Base-by-base conservation (phyloP, 2,888 invertebrate species). In the Azorinus chamasolen region DNA sequence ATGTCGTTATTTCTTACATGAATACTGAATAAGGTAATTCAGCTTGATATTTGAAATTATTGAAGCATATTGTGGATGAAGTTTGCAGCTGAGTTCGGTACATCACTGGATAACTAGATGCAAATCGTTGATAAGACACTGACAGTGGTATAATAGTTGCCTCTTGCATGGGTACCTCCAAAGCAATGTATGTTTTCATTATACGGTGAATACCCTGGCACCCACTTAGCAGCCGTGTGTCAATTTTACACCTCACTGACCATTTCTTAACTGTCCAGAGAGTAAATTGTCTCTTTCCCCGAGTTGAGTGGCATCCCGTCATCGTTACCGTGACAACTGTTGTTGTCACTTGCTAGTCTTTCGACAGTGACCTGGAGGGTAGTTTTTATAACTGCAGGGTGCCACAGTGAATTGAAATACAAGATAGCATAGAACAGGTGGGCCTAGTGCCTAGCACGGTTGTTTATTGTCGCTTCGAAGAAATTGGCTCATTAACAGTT, bases 221-320 rank as follows among this genome's bases (percentile, higher is more conserved):
- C 48, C 61, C 45, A 65, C 64, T 66, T 71, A 58, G 57, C 51
- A 54, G 25, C 62, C 51, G 25, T 61, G 66, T 76, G 76, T 71
- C 71, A 70, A 61, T 71, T 76, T 76, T 66, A 62, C 76, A 66
- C 76, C 55, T 63, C 71, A 48, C 43, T 57, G 48, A 51, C 43
- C 37, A 43, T 22, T 50, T 66, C 54, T 39, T 51, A 45, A 51
- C n/a, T 41, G 37, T 25, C 37, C 46, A 39, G 43, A 45, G 54
- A 61, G 41, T 20, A 27, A 46, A 76, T 76, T 71, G 71, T 76
- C 55, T 71, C 66, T 18, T 10, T 57, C 57, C 18, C 51, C 57
- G 66, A 39, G 61, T 65, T 55, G 55, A 65, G 62, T 71, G 71
- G 59, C 76, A 65, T 50, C 46, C 37, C n/a, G 43, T 50, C 46